Conservation (phyloP, 1,140 invertebrate genomes). For the Heliothis virescens region DNA sequence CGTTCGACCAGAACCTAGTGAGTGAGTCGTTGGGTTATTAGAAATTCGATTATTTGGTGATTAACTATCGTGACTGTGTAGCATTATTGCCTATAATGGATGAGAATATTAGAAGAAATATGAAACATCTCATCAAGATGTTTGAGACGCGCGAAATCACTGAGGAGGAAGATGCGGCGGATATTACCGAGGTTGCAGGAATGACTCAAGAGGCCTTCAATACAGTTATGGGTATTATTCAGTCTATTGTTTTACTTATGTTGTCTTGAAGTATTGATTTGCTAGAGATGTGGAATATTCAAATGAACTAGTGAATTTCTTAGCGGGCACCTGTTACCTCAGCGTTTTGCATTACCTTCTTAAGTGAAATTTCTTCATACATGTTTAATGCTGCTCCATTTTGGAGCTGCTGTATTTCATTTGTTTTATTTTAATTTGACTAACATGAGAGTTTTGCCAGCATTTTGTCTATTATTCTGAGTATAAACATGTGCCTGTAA, state of each 20-base stretch:
- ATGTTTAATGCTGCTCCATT: constrained; percentile 8
- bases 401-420: not conserved
- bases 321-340: not conserved
- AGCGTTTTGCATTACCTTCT: not conserved
- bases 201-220: constrained; percentile 49
- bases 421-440: not conserved
- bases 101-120: constrained; percentile 59
- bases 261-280: not conserved
- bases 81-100: constrained; percentile 51
- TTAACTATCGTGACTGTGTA: constrained; percentile 10
- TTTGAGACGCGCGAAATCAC: constrained; percentile 66
- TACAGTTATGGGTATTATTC: constrained; percentile 45
- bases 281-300: not conserved
- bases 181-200: constrained; percentile 53
- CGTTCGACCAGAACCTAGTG: constrained; percentile 43
- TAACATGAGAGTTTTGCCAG: not conserved
- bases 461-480: not conserved
- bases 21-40: constrained; percentile 38
- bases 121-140: constrained; percentile 75
- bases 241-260: not conserved
- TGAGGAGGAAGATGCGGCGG: constrained; percentile 57
- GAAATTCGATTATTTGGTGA: constrained; percentile 41
- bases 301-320: not conserved
- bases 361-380: constrained; percentile 3
- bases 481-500: not conserved